These are phyloP conservation scores for Rhabdomys dilectus DNA, from an alignment of 2,113 vertebrate species.

Conservation along the genomic window DNA sequence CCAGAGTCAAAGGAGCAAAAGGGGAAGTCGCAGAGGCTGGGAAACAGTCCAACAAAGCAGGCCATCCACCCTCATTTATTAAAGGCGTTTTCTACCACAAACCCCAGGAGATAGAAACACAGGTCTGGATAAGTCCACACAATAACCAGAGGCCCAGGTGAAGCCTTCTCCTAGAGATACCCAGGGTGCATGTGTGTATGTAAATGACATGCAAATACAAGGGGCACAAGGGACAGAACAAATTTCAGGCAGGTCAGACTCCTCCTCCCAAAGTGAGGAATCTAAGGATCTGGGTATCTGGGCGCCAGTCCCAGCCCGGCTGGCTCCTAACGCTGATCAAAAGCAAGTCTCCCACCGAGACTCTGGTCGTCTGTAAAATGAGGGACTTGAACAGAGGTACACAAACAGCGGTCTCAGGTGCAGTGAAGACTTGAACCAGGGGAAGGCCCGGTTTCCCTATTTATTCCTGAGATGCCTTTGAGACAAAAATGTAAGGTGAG, in stretches of 20 bases:
- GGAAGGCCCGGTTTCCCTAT: not conserved
- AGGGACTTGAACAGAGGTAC: not conserved
- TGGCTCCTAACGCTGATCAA: not conserved
- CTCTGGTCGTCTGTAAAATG: conserved; percentile 22
- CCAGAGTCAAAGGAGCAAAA: not conserved
- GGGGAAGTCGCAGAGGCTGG: not conserved
- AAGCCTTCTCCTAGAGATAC: not conserved
- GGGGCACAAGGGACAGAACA: fast-evolving
- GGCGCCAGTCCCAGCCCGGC: not conserved
- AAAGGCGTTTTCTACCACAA: conserved; percentile 33
- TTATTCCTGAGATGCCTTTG: not conserved
- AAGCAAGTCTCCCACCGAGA: not conserved
- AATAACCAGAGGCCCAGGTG: not conserved
- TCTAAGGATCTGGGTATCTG: not conserved
- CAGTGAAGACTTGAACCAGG: not conserved
- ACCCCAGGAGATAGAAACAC: not conserved
- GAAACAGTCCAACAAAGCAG: conserved; percentile 18
- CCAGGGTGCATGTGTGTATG: not conserved
- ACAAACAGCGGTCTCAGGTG: not conserved
- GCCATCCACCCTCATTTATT: conserved; percentile 40
- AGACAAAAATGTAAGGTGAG: not conserved
- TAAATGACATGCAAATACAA: not conserved
- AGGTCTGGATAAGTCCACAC: not conserved
- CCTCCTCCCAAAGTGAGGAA: not conserved
- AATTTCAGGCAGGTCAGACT: not conserved